Conservation (phyloP, 1,140 invertebrate genomes). For the Listronotus bonariensis region DNA sequence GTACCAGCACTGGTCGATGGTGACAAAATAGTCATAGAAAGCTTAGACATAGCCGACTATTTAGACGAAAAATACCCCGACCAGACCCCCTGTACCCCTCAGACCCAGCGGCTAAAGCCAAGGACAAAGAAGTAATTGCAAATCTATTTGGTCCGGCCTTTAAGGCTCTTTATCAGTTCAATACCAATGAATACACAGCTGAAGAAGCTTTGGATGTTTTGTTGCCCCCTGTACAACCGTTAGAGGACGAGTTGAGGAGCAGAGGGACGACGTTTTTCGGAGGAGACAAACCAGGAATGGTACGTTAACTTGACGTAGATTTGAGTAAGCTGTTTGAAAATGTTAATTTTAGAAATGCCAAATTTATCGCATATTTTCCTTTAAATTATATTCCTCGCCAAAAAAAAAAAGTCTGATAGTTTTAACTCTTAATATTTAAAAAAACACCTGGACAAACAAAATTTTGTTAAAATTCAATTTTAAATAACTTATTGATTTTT, state of each 20-base stretch:
- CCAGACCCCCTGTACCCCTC: conserved; percentile 68
- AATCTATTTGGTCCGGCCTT: conserved; percentile 58
- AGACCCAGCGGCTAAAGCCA: conserved; percentile 74
- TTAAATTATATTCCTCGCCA: too few relatives aligned
- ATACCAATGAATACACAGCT: conserved; percentile 32
- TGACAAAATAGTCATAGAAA: conserved; percentile 74
- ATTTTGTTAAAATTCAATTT: too few relatives aligned
- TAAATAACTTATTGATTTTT: too few relatives aligned
- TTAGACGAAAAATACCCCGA: conserved; percentile 78
- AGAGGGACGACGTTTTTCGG: conserved; percentile 71
- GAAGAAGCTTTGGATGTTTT: conserved; percentile 44
- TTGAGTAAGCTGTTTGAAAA: too few relatives aligned
- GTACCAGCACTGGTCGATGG: conserved; percentile 78
- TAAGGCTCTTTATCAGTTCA: conserved; percentile 40
- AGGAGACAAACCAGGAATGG: conserved; percentile 73
- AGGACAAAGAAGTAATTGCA: conserved; percentile 78
- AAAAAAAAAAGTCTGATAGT: too few relatives aligned
- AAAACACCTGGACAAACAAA: too few relatives aligned
- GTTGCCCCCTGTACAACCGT: conserved; percentile 63
- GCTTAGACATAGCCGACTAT: conserved; percentile 80
- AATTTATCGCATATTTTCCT: too few relatives aligned
- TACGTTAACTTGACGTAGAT: too few relatives aligned
- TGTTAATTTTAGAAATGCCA: too few relatives aligned
- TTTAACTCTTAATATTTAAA: too few relatives aligned
- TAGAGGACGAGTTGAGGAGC: conserved; percentile 68